phyloP scores from a whole-genome alignment of 2,113 vertebrate species.

The Ceyx cyanopectus region DNA sequence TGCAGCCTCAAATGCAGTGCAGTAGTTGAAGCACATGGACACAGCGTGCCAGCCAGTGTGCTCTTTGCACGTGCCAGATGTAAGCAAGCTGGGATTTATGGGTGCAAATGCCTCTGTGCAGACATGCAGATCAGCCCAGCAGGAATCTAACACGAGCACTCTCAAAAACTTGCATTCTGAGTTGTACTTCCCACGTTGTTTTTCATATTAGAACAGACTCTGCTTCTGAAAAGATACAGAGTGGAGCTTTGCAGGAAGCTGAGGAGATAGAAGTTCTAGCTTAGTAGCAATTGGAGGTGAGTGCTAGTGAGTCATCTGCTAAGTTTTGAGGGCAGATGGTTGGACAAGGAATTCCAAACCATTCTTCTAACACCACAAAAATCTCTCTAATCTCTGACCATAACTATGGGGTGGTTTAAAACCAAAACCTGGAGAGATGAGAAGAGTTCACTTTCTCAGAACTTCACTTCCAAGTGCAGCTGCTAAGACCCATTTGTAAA shows the following conservation, averaged over 20 bases:
- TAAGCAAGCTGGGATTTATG: conserved; percentile 1
- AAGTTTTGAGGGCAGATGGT: not conserved
- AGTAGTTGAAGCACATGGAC: not conserved
- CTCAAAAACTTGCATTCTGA: not conserved
- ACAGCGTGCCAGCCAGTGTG: not conserved
- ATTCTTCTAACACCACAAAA: conserved; percentile 22
- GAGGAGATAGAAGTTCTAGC: not conserved
- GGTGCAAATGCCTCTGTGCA: not conserved
- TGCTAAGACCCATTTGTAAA: not conserved
- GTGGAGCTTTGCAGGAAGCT: not conserved
- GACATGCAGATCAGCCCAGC: not conserved
- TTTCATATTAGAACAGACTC: not conserved
- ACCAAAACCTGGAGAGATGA: not conserved
- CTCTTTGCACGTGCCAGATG: not conserved
- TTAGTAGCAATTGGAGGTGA: conserved; percentile 10
- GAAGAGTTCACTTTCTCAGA: not conserved
- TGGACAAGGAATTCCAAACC: conserved; percentile 1
- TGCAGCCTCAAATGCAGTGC: not conserved
- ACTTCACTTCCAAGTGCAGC: not conserved
- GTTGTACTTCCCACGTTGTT: not conserved
- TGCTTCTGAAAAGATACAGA: conserved; percentile 5
- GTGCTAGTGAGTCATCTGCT: not conserved
- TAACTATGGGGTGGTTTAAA: not conserved
- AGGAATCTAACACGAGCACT: not conserved
- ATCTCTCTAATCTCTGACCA: not conserved